Percentiles rank a stretch among this genome's conserved stretches.
Evolutionary conservation across 2,888 invertebrate genomes (phyloP).

Genomic region (Syrphus vitripennis): DNA sequence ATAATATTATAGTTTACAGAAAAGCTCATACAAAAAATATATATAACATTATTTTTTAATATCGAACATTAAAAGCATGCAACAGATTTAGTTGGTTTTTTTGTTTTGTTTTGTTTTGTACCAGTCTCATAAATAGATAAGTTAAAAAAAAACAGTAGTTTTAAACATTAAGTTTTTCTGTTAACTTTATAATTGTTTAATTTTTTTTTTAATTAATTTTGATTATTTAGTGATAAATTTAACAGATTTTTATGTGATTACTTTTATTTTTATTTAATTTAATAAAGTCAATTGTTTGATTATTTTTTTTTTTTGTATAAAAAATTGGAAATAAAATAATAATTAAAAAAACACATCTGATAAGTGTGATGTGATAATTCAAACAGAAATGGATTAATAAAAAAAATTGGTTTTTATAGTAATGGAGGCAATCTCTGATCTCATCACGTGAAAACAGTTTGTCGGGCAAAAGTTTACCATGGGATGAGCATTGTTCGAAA

Average conservation of each 20-base stretch:
- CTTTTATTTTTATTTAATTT: too few relatives aligned
- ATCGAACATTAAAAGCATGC: conserved; percentile 62
- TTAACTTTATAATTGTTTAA: background rate
- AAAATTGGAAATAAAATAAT: too few relatives aligned
- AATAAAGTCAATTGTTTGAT: too few relatives aligned
- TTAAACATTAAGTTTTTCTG: conserved; percentile 11
- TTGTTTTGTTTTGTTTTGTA: conserved; percentile 27
- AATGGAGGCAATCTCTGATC: too few relatives aligned
- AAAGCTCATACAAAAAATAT: conserved; percentile 58
- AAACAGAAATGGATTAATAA: too few relatives aligned
- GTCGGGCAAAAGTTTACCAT: too few relatives aligned
- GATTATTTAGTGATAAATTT: background rate
- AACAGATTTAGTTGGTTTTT: conserved; percentile 28
- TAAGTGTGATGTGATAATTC: too few relatives aligned
- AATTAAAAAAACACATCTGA: too few relatives aligned
- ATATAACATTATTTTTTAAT: conserved; percentile 18
- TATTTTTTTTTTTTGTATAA: too few relatives aligned
- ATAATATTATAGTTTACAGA: conserved; percentile 21
- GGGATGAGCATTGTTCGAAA: too few relatives aligned
- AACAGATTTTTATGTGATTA: background rate
- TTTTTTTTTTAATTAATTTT: background rate
- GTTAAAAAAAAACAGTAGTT: background rate
- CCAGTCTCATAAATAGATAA: conserved; percentile 66
- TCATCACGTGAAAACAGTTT: too few relatives aligned
- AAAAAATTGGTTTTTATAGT: too few relatives aligned